Evolutionary conservation across 2,113 vertebrate species (phyloP).

Genomic region (Quiscalus mexicanus): DNA sequence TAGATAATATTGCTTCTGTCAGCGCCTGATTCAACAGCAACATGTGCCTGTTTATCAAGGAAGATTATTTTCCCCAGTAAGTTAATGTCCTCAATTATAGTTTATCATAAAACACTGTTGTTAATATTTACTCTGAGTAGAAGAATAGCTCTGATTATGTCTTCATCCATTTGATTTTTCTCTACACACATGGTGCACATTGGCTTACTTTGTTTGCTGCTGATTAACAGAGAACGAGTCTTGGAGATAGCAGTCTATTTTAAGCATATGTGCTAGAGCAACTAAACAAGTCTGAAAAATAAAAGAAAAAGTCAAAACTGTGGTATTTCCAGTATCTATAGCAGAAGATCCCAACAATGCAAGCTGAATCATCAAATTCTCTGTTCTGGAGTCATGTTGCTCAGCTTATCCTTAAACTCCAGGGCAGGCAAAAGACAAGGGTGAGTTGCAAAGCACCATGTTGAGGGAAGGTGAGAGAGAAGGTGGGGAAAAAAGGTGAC

Average conservation of each 20-base stretch:
- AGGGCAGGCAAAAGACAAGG: not conserved
- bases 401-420: not conserved
- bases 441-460: not conserved
- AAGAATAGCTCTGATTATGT: conserved; percentile 28
- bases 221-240: not conserved
- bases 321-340: not conserved
- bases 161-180: conserved; percentile 18
- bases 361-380: not conserved
- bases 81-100: conserved; percentile 19
- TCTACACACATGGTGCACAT: not conserved
- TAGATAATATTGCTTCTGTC: not conserved
- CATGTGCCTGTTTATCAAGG: not conserved
- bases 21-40: not conserved
- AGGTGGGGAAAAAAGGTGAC: not conserved
- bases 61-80: not conserved
- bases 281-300: not conserved
- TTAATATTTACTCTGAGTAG: conserved; percentile 39
- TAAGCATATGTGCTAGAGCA: not conserved
- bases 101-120: conserved; percentile 11
- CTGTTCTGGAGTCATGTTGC: not conserved
- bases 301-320: not conserved
- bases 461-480: not conserved
- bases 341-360: not conserved
- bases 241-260: not conserved
- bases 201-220: not conserved